These are phyloP conservation scores for Hirtodrosophila histrioides DNA, from an alignment of 2,888 invertebrate genomes.

Conservation along the genomic window DNA sequence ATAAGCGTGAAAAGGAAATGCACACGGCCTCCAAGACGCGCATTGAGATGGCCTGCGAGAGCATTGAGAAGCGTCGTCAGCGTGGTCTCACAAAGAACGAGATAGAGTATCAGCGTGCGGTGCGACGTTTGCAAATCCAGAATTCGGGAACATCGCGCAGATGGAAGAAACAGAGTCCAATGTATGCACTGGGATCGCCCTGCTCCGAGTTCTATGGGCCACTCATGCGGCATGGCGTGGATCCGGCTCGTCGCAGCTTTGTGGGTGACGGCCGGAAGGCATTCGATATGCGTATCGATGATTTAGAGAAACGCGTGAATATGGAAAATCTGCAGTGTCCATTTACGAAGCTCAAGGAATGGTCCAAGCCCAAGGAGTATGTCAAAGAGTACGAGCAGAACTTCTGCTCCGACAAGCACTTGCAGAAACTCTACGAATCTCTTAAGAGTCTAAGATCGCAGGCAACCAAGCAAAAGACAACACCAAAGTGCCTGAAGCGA, in stretches of 20 bases:
- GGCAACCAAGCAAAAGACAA: slow-evolving; percentile 57
- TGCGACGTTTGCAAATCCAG: slow-evolving; percentile 85
- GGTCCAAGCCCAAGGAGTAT: slow-evolving; percentile 80
- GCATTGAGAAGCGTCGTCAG: slow-evolving; percentile 86
- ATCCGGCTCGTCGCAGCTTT: slow-evolving; percentile 87
- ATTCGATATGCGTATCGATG: slow-evolving; percentile 81
- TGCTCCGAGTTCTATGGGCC: slow-evolving; percentile 88
- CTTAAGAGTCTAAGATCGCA: slow-evolving; percentile 72
- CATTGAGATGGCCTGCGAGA: slow-evolving; percentile 85
- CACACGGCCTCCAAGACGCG: slow-evolving; percentile 81
- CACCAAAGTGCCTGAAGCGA: slow-evolving; percentile 73
- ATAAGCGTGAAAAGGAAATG: slow-evolving; percentile 85
- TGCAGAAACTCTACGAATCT: slow-evolving; percentile 81
- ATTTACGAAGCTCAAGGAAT: slow-evolving; percentile 75
- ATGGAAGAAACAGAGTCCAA: slow-evolving; percentile 84
- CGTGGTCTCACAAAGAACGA: slow-evolving; percentile 86
- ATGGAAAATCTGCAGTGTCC: slow-evolving; percentile 74
- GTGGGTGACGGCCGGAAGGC: slow-evolving; percentile 66
- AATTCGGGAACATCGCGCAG: slow-evolving; percentile 82
- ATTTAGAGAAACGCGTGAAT: slow-evolving; percentile 74
- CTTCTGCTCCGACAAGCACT: slow-evolving; percentile 80
- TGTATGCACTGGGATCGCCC: slow-evolving; percentile 86
- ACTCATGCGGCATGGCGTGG: slow-evolving; percentile 87
- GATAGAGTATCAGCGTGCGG: slow-evolving; percentile 81
- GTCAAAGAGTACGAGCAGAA: slow-evolving; percentile 80